These are phyloP conservation scores for Noctua janthe DNA, from an alignment of 2,888 invertebrate species.

Conservation along the genomic window DNA sequence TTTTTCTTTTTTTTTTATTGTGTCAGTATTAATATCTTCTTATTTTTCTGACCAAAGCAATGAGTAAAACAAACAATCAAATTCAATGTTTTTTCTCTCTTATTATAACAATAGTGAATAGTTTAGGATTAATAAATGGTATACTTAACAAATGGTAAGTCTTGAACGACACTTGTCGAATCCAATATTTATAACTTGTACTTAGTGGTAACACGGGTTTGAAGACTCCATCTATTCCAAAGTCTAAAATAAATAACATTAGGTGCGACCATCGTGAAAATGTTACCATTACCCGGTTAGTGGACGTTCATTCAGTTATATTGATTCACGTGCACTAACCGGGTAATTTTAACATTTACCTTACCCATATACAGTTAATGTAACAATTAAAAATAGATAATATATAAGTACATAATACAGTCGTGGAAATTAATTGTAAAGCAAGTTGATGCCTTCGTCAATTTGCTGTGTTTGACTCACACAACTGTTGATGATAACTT, in stretches of 20 bases:
- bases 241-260: slow-evolving; percentile 39
- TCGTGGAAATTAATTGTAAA: neutral
- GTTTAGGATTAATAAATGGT: too few species aligned
- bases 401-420: slow-evolving; percentile 26
- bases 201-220: neutral
- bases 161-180: neutral
- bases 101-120: too few species aligned
- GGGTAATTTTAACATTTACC: slow-evolving; percentile 25
- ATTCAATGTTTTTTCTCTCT: too few species aligned
- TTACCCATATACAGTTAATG: slow-evolving; percentile 31
- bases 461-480: neutral
- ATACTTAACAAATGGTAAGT: too few species aligned
- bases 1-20: neutral
- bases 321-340: slow-evolving; percentile 43
- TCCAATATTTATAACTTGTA: neutral
- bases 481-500: neutral
- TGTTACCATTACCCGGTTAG: slow-evolving; percentile 33
- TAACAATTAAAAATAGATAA: slow-evolving; percentile 23
- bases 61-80: too few species aligned
- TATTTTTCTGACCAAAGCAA: too few species aligned
- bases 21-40: neutral
- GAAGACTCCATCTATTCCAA: slow-evolving; percentile 30
- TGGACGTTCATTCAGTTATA: slow-evolving; percentile 48
- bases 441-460: neutral
- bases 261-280: slow-evolving; percentile 14